Evolutionary conservation across 2,797 vertebrate genomes (phyloP).

Genomic region (Arnoldichthys spilopterus): DNA sequence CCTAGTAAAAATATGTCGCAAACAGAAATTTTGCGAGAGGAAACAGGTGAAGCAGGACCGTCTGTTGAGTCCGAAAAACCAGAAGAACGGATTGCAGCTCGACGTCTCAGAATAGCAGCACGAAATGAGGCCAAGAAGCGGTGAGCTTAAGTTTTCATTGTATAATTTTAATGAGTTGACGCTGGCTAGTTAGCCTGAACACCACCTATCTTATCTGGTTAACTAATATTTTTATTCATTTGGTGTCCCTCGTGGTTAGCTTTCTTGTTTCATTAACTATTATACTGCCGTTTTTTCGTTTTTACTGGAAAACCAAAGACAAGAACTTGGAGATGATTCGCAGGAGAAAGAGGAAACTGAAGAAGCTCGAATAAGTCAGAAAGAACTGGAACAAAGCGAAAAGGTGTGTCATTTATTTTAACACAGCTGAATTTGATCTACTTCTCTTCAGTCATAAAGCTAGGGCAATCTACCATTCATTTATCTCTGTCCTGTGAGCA

Average conservation of each 20-base stretch:
- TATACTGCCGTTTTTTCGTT: too few species aligned
- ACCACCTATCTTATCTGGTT: too few species aligned
- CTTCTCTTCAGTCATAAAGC: not conserved
- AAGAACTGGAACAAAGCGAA: constrained; percentile 72
- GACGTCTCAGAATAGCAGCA: constrained; percentile 71
- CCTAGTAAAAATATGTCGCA: constrained; percentile 53
- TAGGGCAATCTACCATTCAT: not conserved
- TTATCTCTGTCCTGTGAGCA: constrained; percentile 50
- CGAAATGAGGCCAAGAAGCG: constrained; percentile 68
- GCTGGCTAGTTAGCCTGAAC: too few species aligned
- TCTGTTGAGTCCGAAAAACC: constrained; percentile 62
- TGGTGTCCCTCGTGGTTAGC: not conserved
- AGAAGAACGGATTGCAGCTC: constrained; percentile 75
- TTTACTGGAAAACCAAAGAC: constrained; percentile 60
- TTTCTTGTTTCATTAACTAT: not conserved
- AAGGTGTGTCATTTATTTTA: constrained; percentile 67
- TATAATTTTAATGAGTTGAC: too few species aligned
- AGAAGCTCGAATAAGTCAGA: constrained; percentile 69
- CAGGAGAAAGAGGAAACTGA: constrained; percentile 61
- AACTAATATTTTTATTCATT: not conserved
- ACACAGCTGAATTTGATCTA: not conserved
- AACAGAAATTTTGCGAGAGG: not conserved
- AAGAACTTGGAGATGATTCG: constrained; percentile 67
- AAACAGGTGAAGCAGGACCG: constrained; percentile 25
- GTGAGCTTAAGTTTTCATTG: constrained; percentile 51